Base-by-base conservation (phyloP, 1,140 invertebrate species). In the Pogonus chalceus region DNA sequence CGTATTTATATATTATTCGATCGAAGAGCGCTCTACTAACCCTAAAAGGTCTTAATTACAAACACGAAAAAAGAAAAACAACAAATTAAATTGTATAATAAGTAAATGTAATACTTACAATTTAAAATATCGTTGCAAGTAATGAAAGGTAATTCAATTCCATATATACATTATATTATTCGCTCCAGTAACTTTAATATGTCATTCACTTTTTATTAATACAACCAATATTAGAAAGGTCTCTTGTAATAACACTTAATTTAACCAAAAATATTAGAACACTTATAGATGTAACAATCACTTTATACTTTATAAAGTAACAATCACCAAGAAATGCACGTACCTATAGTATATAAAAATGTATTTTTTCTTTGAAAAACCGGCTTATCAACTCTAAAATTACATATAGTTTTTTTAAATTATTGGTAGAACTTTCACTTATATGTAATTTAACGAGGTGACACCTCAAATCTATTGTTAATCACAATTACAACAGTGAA, bases 31-130 rank as follows among this genome's bases (percentile, higher is more conserved):
- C 18, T 43, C 37, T 43, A 43, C 37, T 43, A 18, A 43, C 37
- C 37, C 9, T 43, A 43, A 43, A 43, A 43, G 37, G 37, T 43
- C 9, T 43, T 16, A 43, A 43, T 43, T 43, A 43, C 37, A 10
- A 10, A 4, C 9, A 43, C 9, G 37, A 43, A 43, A 43, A 43
- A 43, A 43, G 3, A 4, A 18, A 4, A 7, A 31, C 14, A 14
- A 31, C 4, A 31, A 31, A 31, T 31, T 14, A 31, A 31, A 31
- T 31, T 31, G 26, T 31, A 31, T 31, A 31, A 31, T 14, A 31
- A 4, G 4, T 31, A 31, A n/a, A n/a, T n/a, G n/a, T n/a, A n/a
- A n/a, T n/a, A n/a, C n/a, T n/a, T n/a, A n/a, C n/a, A n/a, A n/a
- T n/a, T n/a, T n/a, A n/a, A n/a, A n/a, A n/a, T n/a, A n/a, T n/a